Percentiles rank a stretch among this genome's conserved stretches.
Evolutionary conservation across 1,140 invertebrate genomes (phyloP).

Genomic region (Drosophila auraria): DNA sequence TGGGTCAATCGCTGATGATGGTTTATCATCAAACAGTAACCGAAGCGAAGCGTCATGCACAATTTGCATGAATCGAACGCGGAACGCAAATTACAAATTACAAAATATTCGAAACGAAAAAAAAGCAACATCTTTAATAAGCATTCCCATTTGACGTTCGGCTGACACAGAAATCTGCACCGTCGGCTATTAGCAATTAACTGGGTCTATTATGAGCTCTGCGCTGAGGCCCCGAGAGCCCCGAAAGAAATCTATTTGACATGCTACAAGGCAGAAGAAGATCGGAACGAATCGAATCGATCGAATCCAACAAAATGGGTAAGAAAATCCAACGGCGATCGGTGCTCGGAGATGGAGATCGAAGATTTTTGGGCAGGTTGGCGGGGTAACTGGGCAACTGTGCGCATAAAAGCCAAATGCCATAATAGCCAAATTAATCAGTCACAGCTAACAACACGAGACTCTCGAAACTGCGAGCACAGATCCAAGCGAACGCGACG

Average conservation of each 20-base stretch:
- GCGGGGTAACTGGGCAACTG: conserved; percentile 45
- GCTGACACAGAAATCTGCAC: conserved; percentile 82
- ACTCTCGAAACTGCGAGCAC: conserved; percentile 55
- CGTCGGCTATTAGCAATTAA: conserved; percentile 84
- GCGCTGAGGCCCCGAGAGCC: conserved; percentile 39
- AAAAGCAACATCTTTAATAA: conserved; percentile 74
- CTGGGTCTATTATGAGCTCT: conserved; percentile 80
- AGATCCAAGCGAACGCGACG: conserved; percentile 49
- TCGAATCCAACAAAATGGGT: conserved; percentile 50
- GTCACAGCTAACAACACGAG: conserved; percentile 79
- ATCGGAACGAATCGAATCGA: conserved; percentile 77
- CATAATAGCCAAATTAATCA: conserved; percentile 84
- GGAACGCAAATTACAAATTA: conserved; percentile 74
- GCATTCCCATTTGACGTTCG: conserved; percentile 72
- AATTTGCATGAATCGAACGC: conserved; percentile 76
- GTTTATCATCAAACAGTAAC: conserved; percentile 78
- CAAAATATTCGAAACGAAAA: conserved; percentile 21
- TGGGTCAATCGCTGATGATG: conserved; percentile 68
- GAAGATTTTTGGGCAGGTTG: conserved; percentile 17
- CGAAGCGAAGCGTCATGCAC: conserved; percentile 79
- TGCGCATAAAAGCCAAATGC: conserved; percentile 82
- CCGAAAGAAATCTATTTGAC: conserved; percentile 74
- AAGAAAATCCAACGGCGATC: conserved; percentile 22
- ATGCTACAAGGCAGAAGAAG: conserved; percentile 83
- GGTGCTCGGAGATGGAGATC: background rate